Base-by-base conservation (phyloP, 2,888 invertebrate genomes). In the Drosophila melanocephala region DNA sequence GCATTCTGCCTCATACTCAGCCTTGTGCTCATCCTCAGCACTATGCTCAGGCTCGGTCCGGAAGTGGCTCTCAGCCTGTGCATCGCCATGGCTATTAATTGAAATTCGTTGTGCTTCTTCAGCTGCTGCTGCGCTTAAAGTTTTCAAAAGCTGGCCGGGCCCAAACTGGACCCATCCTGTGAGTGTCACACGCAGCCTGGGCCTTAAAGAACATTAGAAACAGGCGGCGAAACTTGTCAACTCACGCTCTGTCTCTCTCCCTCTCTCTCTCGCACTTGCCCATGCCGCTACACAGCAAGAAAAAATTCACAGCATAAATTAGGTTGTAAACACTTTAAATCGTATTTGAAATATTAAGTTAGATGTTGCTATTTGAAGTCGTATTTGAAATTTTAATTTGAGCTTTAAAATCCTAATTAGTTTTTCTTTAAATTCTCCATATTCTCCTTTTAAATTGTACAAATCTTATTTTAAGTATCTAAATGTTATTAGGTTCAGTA, bases 191-290 rank as follows among this genome's bases (percentile, higher is more conserved):
- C 77, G 81, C 81, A 77, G 79, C 72, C 52, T 79, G 75, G 75
- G 85, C 75, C 82, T 87, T 89, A 73, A 90, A 90, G 89, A 77
- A 90, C 86, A 86, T 86, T 86, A 89, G 79, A 82, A 86, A 84
- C 89, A 90, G 90, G 83, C 90, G 83, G 75, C 76, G 60, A 79
- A 88, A 89, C 84, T 89, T 90, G 76, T 84, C 84, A 78, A 78
- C 76, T 67, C 57, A 47, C 30, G 51, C 39, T 35, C 42, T 37
- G 7, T 16, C 22, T 14, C n/a, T 2, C 39, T n/a, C n/a, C 19
- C 14, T 5, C 12, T 35, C 56, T 10, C 42, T 14, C 14, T 33
- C 19, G 35, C 26, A 26, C 53, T n/a, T 12, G 14, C 37, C 22
- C 6, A 16, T 47, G 22, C 1, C 19, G 28, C 26, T 30, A 39